Evolutionary conservation across 1,140 invertebrate genomes (phyloP).

Genomic region (Capitella teleta): DNA sequence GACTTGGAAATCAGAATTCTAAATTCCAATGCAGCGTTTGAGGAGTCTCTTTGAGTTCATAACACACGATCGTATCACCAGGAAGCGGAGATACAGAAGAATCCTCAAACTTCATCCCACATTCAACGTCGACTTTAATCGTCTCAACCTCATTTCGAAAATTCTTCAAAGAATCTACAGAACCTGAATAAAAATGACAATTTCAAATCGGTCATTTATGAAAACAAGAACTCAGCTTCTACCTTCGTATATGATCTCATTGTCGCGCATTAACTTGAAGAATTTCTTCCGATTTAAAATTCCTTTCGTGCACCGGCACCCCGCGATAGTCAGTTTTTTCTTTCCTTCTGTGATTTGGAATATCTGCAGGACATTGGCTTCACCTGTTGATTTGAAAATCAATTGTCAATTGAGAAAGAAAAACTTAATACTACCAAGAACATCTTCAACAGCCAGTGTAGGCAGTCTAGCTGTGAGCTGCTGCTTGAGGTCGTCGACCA

Average conservation of each 20-base stretch:
- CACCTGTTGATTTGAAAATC: conserved; percentile 46
- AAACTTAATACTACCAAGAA: conserved; percentile 49
- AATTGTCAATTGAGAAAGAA: background rate
- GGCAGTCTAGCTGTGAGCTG: conserved; percentile 68
- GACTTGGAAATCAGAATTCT: conserved; percentile 48
- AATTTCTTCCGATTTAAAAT: conserved; percentile 55
- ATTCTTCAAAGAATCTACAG: conserved; percentile 62
- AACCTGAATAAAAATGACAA: background rate
- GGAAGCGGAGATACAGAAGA: conserved; percentile 51
- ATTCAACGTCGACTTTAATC: conserved; percentile 75
- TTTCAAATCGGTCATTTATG: background rate
- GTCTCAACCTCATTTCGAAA: conserved; percentile 75
- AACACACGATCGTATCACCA: conserved; percentile 73
- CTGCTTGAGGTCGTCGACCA: conserved; percentile 76
- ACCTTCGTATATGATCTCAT: conserved; percentile 64
- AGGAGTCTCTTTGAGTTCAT: conserved; percentile 50
- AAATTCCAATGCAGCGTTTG: conserved; percentile 70
- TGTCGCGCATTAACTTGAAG: conserved; percentile 60
- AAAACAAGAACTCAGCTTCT: conserved; percentile 15
- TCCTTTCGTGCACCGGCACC: conserved; percentile 73
- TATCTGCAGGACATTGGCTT: conserved; percentile 72
- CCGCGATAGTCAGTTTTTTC: conserved; percentile 69
- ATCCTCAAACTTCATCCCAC: conserved; percentile 68
- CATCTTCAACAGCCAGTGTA: conserved; percentile 57
- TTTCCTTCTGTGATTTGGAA: conserved; percentile 75